These are phyloP conservation scores for Pantherophis vulpinus DNA, from an alignment of 2,797 vertebrate species.

Conservation along the genomic window DNA sequence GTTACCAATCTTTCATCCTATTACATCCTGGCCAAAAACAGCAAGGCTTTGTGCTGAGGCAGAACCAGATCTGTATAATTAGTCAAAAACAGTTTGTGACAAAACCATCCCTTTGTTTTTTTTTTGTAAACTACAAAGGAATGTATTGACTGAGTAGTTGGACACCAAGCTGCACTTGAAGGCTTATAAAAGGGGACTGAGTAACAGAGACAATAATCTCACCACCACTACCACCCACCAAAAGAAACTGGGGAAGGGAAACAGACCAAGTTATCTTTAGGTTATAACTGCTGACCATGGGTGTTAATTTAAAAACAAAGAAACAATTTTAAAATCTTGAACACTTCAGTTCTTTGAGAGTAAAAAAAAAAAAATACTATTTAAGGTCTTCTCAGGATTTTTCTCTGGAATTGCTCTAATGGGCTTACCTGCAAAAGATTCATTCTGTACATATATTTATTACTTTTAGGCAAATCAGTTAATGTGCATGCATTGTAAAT, in stretches of 20 bases:
- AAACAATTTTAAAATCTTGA: background rate
- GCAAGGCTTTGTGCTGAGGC: conserved; percentile 32
- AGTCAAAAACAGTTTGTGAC: conserved; percentile 46
- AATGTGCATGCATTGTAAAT: background rate
- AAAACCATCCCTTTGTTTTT: conserved; percentile 49
- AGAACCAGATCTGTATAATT: conserved; percentile 53
- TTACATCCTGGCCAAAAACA: conserved; percentile 51
- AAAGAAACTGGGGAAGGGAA: background rate
- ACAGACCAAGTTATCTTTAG: background rate
- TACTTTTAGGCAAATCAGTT: background rate
- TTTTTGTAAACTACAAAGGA: background rate
- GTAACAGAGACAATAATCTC: background rate
- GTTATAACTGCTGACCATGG: background rate
- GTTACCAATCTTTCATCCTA: conserved; percentile 44
- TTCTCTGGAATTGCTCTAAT: background rate
- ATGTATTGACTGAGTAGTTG: conserved; percentile 20
- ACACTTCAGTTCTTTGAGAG: background rate
- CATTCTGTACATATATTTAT: background rate
- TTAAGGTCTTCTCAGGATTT: background rate
- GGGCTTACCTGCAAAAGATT: background rate
- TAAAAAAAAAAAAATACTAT: background rate
- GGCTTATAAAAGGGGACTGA: background rate
- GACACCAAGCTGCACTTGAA: conserved; percentile 52
- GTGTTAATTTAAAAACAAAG: background rate
- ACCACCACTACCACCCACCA: background rate